phyloP scores from a whole-genome alignment of 1,140 invertebrate genomes.

The Stratiolaelaps scimitus region DNA sequence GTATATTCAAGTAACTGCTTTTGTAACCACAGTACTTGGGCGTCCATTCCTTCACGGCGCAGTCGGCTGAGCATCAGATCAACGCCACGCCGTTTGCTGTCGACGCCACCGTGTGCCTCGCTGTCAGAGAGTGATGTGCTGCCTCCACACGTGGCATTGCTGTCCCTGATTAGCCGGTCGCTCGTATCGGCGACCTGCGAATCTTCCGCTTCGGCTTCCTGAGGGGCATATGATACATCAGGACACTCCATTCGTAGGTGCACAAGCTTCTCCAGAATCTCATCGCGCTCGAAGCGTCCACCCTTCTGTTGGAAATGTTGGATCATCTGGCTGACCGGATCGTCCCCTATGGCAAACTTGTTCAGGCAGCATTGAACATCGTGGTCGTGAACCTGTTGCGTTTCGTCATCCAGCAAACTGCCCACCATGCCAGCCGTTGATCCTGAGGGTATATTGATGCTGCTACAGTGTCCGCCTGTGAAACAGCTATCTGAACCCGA shows the following conservation, averaged over 20 bases:
- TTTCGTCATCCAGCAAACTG: too few species aligned
- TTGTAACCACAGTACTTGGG: not conserved
- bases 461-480: not conserved
- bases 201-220: not conserved
- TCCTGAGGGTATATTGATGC: not conserved
- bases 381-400: too few species aligned
- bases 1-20: not conserved
- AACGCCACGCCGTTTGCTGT: not conserved
- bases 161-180: not conserved
- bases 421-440: not conserved
- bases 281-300: not conserved
- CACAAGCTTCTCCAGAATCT: slow-evolving; percentile 10
- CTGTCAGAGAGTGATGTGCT: not conserved
- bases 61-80: not conserved
- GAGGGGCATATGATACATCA: not conserved
- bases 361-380: not conserved
- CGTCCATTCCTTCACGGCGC: not conserved
- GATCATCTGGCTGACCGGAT: not conserved
- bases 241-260: slow-evolving; percentile 1
- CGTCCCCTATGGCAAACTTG: not conserved
- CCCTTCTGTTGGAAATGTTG: not conserved
- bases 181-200: not conserved
- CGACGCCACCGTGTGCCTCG: not conserved
- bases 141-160: not conserved
- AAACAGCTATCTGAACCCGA: slow-evolving; percentile 2